Conservation (phyloP, 37 sponge, comb jelly and placozoan species). For the Dysidea cf. avara region DNA sequence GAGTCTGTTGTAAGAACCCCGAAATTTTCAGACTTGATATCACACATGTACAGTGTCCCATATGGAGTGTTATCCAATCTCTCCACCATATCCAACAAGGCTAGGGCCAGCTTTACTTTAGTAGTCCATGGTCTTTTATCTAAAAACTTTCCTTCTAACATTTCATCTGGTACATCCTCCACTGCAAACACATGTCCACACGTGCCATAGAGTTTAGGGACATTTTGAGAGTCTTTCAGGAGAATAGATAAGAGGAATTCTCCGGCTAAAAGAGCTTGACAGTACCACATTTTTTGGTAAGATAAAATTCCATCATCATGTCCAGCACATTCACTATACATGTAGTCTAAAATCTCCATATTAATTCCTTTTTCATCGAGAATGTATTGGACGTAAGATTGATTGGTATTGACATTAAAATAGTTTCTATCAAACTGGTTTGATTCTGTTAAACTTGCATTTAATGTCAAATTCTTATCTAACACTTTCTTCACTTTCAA, state of each 20-base stretch:
- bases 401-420: no score
- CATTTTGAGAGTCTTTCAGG: conserved; percentile 24
- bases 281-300: conserved; percentile 34
- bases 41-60: conserved; percentile 67
- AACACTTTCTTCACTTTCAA: no score
- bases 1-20: conserved; percentile 28
- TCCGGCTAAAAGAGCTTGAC: conserved; percentile 38
- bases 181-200: conserved; percentile 68
- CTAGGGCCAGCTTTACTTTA: conserved; percentile 35
- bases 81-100: conserved; percentile 57
- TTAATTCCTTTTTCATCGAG: no score
- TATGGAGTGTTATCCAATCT: conserved; percentile 48
- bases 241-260: conserved; percentile 45
- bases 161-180: conserved; percentile 17
- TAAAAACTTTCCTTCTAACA: no score
- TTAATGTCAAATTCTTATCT: no score
- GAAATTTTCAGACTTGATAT: conserved; percentile 65
- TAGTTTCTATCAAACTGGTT: no score
- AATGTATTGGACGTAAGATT: no score
- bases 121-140: conserved; percentile 41
- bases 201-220: conserved; percentile 45
- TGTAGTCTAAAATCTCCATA: conserved; percentile 10
- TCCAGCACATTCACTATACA: conserved; percentile 49
- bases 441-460: no score
- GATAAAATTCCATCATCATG: conserved; percentile 28